Percentiles rank a stretch among this genome's conserved stretches.
Conservation (phyloP, 2,113 vertebrate species). For the Clarias magur region DNA sequence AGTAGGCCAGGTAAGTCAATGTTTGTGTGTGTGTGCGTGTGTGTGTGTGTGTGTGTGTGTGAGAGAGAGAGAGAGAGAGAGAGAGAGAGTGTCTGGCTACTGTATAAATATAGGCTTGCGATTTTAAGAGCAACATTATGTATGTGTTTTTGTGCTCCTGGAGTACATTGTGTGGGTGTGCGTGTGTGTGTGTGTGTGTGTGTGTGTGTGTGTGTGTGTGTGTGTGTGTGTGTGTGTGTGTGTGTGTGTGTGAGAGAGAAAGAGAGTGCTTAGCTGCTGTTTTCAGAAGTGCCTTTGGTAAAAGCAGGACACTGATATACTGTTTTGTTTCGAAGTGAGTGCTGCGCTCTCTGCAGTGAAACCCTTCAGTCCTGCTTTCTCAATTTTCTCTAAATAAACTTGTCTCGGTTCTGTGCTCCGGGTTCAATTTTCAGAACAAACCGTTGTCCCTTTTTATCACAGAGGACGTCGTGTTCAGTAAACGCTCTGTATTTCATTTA, state of each 20-base stretch:
- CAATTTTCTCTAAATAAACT: neutral
- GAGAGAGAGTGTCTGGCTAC: neutral
- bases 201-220: neutral
- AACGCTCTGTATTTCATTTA: neutral
- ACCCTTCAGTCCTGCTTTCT: neutral
- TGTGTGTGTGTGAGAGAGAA: neutral
- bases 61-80: neutral
- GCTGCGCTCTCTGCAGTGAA: neutral
- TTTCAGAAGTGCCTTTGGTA: neutral
- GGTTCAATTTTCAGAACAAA: neutral
- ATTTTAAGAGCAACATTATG: neutral
- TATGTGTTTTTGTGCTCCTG: neutral
- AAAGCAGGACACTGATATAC: neutral
- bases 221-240: slow-evolving; percentile 9
- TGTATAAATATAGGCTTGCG: neutral
- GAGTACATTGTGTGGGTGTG: neutral
- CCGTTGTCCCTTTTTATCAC: neutral
- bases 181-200: slow-evolving; percentile 11
- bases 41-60: slow-evolving; percentile 31
- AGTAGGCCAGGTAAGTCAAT: slow-evolving; percentile 81
- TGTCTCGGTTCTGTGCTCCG: neutral
- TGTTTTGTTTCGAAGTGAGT: neutral
- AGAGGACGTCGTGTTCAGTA: neutral
- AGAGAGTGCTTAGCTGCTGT: neutral
- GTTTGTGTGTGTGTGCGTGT: slow-evolving; percentile 30